phyloP scores from a whole-genome alignment of 2,888 invertebrate species.

The Sinopyrophorus schimmeli region DNA sequence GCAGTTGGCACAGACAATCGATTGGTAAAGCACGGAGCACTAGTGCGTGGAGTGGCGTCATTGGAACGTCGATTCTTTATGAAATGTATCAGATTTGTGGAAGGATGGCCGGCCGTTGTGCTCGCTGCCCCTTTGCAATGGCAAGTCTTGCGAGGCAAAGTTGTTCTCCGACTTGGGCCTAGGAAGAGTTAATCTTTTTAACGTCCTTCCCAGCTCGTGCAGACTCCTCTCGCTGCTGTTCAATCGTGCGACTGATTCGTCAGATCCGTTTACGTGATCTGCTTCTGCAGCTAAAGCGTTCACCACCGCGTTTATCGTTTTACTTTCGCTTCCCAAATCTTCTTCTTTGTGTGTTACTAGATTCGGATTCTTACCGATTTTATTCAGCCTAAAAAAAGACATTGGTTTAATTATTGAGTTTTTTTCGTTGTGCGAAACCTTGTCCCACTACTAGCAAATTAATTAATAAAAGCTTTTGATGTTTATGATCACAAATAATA shows the following conservation, averaged over 20 bases:
- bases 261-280: constrained; percentile 78
- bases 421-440: too few relatives aligned
- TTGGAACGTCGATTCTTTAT: constrained; percentile 69
- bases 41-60: constrained; percentile 76
- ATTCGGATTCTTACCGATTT: constrained; percentile 97
- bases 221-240: constrained; percentile 52
- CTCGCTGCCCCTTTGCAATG: constrained; percentile 61
- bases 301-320: constrained; percentile 90
- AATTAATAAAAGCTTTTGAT: constrained; percentile 28
- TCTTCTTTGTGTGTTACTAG: constrained; percentile 81
- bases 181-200: constrained; percentile 72
- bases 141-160: constrained; percentile 68
- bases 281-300: constrained; percentile 91
- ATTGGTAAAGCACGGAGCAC: constrained; percentile 52
- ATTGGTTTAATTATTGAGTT: too few relatives aligned
- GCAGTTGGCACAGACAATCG: constrained; percentile 30
- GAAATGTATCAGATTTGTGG: constrained; percentile 80
- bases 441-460: constrained; percentile 20
- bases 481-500: constrained; percentile 15
- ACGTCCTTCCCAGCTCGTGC: constrained; percentile 70
- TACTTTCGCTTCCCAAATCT: constrained; percentile 70
- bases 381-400: constrained; percentile 69
- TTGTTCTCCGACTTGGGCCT: constrained; percentile 84
- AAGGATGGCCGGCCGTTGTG: constrained; percentile 64
- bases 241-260: constrained; percentile 65